Conservation (phyloP, 2,113 vertebrate species). For the Mystacornis crossleyi region DNA sequence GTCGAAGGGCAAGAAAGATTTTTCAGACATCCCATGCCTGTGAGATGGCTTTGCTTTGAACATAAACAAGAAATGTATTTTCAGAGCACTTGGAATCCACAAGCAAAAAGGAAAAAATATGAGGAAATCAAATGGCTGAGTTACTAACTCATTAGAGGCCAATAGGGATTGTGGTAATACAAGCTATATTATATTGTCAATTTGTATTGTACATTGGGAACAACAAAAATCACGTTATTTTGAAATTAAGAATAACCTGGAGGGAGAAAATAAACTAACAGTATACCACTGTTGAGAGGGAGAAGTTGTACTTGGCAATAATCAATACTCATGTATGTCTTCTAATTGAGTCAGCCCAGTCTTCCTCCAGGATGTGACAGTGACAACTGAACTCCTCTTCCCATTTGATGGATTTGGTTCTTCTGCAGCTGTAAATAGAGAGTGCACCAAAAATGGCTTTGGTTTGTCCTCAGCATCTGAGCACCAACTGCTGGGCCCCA, state of each 20-base stretch:
- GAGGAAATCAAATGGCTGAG: background rate
- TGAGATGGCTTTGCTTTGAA: background rate
- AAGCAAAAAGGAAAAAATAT: background rate
- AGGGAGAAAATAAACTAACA: constrained; percentile 30
- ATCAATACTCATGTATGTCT: constrained; percentile 38
- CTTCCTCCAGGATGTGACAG: constrained; percentile 5
- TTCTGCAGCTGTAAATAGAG: background rate
- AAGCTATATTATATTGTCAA: constrained; percentile 25
- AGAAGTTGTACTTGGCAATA: constrained; percentile 29
- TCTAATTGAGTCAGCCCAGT: constrained; percentile 41
- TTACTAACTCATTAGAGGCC: constrained; percentile 37
- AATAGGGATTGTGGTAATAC: background rate
- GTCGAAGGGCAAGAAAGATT: background rate
- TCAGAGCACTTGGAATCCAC: background rate
- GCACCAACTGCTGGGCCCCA: background rate
- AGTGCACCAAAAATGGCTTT: background rate
- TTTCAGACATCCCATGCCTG: background rate
- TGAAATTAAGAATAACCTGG: constrained; percentile 62
- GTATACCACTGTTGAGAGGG: background rate
- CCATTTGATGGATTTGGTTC: background rate
- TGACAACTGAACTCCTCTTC: constrained; percentile 40
- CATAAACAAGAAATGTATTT: background rate
- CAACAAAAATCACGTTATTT: background rate
- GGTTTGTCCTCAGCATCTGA: background rate
- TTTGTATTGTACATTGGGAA: constrained; percentile 34